Evolutionary conservation across 2,113 vertebrate genomes (phyloP), one percentile per base, ranked within the genome.

Genomic region (Anhinga rufa): DNA sequence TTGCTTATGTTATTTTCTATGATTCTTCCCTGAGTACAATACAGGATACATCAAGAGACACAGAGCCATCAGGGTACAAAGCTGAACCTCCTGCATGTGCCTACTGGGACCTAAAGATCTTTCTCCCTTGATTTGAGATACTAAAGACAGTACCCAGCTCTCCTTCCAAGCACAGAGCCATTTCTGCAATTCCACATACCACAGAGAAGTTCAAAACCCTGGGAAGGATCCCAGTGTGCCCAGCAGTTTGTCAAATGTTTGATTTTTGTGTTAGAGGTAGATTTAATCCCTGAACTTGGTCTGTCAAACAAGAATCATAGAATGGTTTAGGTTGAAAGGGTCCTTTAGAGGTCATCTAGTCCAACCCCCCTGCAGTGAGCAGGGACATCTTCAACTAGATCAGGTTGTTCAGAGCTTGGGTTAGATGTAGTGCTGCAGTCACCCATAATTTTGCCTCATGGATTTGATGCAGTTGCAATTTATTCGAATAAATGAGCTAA

Each of bases 131-230:
- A 7, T 21, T 0, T 36, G 72, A 18, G 40, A 18, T n/a, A 46
- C 5, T 16, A 6, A 57, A 34, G 32, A 4, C 0, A 16, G 36
- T 34, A n/a, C 1, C 6, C 12, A 64, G 19, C 38, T 54, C n/a
- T 85, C 6, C 17, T 49, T 2, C 40, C 49, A 20, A 20, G 36
- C 29, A 44, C 52, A 18, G 38, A 78, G 9, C 4, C 22, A 3
- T n/a, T 68, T 40, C 68, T 80, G 34, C 48, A 40, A 6, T 40
- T 60, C 18, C 20, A 36, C 36, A 28, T 3, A 52, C 34, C 66
- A 48, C 36, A 20, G n/a, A 24, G 25, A 28, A 17, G 4, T 26
- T 16, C 0, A 1, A 40, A 48, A 29, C 2, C 9, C 71, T 18
- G 36, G 14, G 24, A 24, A 29, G 18, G 34, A 42, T n/a, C 72